Evolutionary conservation across 2,888 invertebrate species (phyloP), one percentile per base, ranked within the genome.

Genomic region (Chalcosyrphus nemorum): DNA sequence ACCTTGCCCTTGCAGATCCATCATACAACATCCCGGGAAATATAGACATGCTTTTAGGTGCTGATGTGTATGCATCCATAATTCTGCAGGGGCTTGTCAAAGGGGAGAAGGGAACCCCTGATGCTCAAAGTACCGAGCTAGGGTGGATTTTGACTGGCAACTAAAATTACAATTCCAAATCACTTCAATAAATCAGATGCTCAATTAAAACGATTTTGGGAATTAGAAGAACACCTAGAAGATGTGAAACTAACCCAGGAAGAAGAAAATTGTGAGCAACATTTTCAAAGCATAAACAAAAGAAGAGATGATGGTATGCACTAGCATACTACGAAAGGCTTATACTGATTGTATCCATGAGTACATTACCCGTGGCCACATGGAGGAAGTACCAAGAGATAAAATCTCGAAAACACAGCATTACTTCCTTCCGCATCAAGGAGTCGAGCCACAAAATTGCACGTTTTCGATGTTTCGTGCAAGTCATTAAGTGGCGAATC

Each of bases 81-180:
- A 35, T 35, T 3, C 35, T 11, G n/a, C 35, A 35, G 11, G 35
- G 19, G 4, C 35, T 56, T 11, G 56, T 32, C 1, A 32, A 17
- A 13, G 15, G 27, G 1, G 6, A 29, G 47, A 29, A 3, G 1
- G 19, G 19, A 0, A 2, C 38, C 2, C 32, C 35, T 9, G 15
- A 17, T 6, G 35, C 54, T 54, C 57, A 57, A 57, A 38, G 21
- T 19, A 56, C 56, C 9, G 32, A 32, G 7, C 32, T 56, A 21
- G 56, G 56, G 6, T 57, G 57, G 57, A 57, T 57, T 38, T 6
- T 57, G 7, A 57, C 57, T 35, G 57, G 21, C 0, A 57, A 5
- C 21, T 35, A 35, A 9, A 5, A 35, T 11, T 1, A 35, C 9
- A 35, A 35, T 35, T 2, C 35, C 9, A 35, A 35, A 35, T n/a